Base-by-base conservation (phyloP, 2,113 vertebrate species). In the Euleptes europaea region DNA sequence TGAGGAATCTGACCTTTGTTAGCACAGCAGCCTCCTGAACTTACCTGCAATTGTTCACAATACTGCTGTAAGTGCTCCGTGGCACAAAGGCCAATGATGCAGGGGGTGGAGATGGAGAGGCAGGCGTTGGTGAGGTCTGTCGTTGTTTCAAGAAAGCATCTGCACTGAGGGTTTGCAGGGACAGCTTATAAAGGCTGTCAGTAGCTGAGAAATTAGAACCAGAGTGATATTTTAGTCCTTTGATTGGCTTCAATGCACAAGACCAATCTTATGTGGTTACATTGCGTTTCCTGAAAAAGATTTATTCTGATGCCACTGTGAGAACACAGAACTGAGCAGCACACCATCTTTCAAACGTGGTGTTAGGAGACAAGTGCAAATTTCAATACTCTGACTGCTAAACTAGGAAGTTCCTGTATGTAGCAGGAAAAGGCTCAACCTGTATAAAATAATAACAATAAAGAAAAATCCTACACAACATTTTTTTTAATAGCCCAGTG, bases 121-220 rank as follows among this genome's bases (percentile, higher is more conserved):
- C 94, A 0, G 97, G 94, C 4, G 95, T 95, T 0, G 96, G 96
- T 1, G 98, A 97, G 93, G 95, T 95, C 28, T 97, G 96, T 78
- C 96, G 96, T 95, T 98, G 97, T 92, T 99, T 99, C 94, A 99
- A 96, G 94, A 99, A 99, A 74, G 97, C 95, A 86, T 99, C 98
- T 91, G 98, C 98, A 0, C 98, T 98, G 94, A 98, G 96, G 19
- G 99, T 99, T 97, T 99, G 98, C 72, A 99, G 94, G 90, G 98
- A 98, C 78, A 99, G 97, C 96, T 99, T 99, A 90, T 99, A 98
- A 69, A 99, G 98, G 92, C 98, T 99, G 89, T 98, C 98, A 5
- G 96, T 97, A 90, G 97, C 98, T 99, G 88, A 31, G 87, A 89
- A 80, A 91, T 86, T 10, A 95, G 94, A 92, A 80, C 89, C 4